phyloP scores from a whole-genome alignment of 2,113 vertebrate species.

The Sceloporus tristichus region DNA sequence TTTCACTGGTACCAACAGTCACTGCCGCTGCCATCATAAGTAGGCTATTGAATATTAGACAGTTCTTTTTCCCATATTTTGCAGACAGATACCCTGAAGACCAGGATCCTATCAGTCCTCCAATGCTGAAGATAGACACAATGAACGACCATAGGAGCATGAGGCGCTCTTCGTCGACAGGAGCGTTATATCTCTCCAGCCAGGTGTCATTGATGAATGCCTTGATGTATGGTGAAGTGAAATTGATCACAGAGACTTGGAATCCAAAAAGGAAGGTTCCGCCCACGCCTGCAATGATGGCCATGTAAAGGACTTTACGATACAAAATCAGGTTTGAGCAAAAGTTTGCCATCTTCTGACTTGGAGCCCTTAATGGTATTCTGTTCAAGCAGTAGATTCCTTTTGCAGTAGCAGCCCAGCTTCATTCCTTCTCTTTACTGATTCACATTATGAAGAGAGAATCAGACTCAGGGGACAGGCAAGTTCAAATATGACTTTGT shows the following conservation, averaged over 20 bases:
- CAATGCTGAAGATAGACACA: not conserved
- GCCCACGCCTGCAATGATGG: not conserved
- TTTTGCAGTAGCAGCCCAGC: not conserved
- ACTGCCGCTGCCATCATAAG: conserved; percentile 29
- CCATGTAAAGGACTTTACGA: not conserved
- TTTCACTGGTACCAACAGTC: conserved; percentile 35
- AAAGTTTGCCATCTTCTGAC: not conserved
- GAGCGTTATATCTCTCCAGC: not conserved
- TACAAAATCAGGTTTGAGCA: conserved; percentile 16
- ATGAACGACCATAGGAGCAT: not conserved
- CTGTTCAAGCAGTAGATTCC: too few relatives aligned
- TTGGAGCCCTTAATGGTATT: not conserved
- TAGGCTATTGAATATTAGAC: conserved; percentile 30
- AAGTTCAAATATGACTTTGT: not conserved
- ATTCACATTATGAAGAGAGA: not conserved
- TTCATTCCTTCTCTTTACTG: not conserved
- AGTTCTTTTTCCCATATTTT: conserved; percentile 41
- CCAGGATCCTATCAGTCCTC: not conserved
- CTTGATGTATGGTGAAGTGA: not conserved
- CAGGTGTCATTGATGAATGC: conserved; percentile 9
- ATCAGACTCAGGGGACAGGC: not conserved
- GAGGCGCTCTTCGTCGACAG: not conserved
- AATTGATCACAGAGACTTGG: conserved; percentile 1
- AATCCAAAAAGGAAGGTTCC: not conserved
- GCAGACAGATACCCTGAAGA: not conserved